Evolutionary conservation across 2,113 vertebrate species (phyloP), one percentile per base, ranked within the genome.

Genomic region (Carettochelys insculpta): DNA sequence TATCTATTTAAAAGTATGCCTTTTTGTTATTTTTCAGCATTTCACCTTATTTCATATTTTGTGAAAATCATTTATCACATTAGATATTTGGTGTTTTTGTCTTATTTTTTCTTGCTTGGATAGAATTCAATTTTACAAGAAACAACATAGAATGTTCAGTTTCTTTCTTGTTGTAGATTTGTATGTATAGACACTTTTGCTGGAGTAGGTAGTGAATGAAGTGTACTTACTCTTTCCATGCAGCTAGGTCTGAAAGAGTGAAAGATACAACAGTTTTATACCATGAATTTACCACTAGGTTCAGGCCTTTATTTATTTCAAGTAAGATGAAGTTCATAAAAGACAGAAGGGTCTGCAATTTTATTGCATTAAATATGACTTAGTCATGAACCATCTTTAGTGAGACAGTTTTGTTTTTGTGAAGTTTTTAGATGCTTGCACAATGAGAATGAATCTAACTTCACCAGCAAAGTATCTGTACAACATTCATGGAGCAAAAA

Each of bases 351-450:
- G 4, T 50, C 73, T 89, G 24, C 52, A 82, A 19, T 31, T 80
- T 94, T 85, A 80, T 43, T 43, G 5, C 51, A 78, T 47, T 83
- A 50, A 79, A 90, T 19, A 53, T 16, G 53, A 43, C 2, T 88
- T 53, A 51, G 4, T 5, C 41, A 71, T 88, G 51, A 89, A 17
- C 53, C 87, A 75, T 92, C 75, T 89, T 14, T 1, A 19, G 34
- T 90, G 91, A 75, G 77, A 83, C 48, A 82, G 2, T 16, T 90
- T 77, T 80, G 3, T 65, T 83, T 58, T 89, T 84, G 3, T 76
- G 0, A 92, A 96, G 88, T 80, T 98, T 97, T 96, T 97, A 95
- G 96, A 90, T 91, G 80, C 65, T 81, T 97, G 87, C 31, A 96
- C 87, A 58, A 48, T 86, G n/a, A 95, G 38, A 88, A 61, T 97